phyloP scores from a whole-genome alignment of 2,888 invertebrate genomes.

The Lamproptera curius region DNA sequence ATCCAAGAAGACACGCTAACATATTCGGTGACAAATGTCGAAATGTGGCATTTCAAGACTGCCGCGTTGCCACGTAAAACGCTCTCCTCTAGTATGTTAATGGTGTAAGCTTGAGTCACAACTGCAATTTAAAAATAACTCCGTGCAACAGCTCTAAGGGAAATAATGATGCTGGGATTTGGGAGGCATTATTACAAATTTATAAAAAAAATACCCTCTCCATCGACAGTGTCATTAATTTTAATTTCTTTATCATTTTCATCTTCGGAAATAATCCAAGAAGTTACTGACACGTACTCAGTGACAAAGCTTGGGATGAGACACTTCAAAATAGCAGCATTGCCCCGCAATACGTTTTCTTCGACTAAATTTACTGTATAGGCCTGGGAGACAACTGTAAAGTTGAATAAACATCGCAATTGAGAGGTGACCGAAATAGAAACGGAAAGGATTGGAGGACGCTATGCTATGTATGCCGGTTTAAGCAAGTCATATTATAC shows the following conservation, averaged over 20 bases:
- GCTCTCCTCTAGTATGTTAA: constrained; percentile 95
- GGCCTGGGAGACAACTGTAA: constrained; percentile 78
- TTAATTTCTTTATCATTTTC: constrained; percentile 56
- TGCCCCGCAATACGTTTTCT: constrained; percentile 90
- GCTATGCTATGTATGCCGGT: constrained; percentile 31
- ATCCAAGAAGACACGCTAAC: constrained; percentile 92
- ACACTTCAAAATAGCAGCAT: constrained; percentile 89
- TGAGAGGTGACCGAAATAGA: constrained; percentile 17
- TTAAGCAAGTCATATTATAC: constrained; percentile 84
- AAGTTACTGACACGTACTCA: constrained; percentile 88
- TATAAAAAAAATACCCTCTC: constrained; percentile 55
- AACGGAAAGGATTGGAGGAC: constrained; percentile 10
- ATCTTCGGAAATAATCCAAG: constrained; percentile 86
- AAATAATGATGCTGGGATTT: constrained; percentile 9
- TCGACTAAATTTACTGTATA: constrained; percentile 91
- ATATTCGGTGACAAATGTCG: constrained; percentile 94
- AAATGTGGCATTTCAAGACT: constrained; percentile 94
- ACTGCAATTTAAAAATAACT: constrained; percentile 79
- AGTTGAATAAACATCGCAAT: constrained; percentile 15
- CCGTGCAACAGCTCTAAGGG: constrained; percentile 19
- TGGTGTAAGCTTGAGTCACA: constrained; percentile 91
- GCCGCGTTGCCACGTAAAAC: constrained; percentile 93
- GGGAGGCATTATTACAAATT: constrained; percentile 4
- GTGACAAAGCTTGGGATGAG: constrained; percentile 91
- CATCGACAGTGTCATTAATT: constrained; percentile 43